Base-by-base conservation (phyloP, 2,797 vertebrate genomes). In the Pelobates cultripes region DNA sequence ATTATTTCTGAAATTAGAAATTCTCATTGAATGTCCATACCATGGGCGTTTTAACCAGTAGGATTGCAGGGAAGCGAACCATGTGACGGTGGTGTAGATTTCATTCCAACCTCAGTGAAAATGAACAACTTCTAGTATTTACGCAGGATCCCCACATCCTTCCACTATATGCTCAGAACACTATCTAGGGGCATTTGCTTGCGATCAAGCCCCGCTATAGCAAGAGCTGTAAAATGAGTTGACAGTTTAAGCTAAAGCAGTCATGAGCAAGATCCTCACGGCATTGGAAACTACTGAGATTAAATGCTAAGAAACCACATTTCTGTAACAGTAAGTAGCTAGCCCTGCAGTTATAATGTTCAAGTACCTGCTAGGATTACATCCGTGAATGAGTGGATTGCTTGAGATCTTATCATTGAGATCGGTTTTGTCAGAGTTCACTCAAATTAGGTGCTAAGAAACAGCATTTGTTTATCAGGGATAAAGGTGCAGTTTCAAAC, bases 381-480 rank as follows among this genome's bases (percentile, higher is more conserved):
- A 80, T 73, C 70, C n/a, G 78, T 53, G 60, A 72, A 80, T 80
- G 61, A 80, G 63, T 67, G 71, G 71, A 63, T 47, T 43, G 78
- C 44, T 63, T 60, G 41, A 57, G 63, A 57, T 47, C 61, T 68
- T 80, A 74, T 80, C 78, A 61, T 73, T 47, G 45, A 45, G 71
- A 80, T 74, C 70, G 64, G 78, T 28, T 64, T 80, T 74, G 71
- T 70, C 67, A 51, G 78, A 74, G 61, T 80, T 80, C 74, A 80
- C 71, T 69, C 73, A 80, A 80, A 80, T 80, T 80, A 69, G 78
- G 71, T 80, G 70, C 63, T 74, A 74, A 74, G 78, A 80, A 80
- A 80, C 68, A 64, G 61, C 63, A 57, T 68, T 80, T 80, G 72
- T 80, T 61, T 74, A 80, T 57, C 61, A 57, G 14, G 9, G 55